Percentiles rank a stretch among this genome's conserved stretches.
Evolutionary conservation across 2,113 vertebrate genomes (phyloP).

Genomic region (Chaetodon auriga): DNA sequence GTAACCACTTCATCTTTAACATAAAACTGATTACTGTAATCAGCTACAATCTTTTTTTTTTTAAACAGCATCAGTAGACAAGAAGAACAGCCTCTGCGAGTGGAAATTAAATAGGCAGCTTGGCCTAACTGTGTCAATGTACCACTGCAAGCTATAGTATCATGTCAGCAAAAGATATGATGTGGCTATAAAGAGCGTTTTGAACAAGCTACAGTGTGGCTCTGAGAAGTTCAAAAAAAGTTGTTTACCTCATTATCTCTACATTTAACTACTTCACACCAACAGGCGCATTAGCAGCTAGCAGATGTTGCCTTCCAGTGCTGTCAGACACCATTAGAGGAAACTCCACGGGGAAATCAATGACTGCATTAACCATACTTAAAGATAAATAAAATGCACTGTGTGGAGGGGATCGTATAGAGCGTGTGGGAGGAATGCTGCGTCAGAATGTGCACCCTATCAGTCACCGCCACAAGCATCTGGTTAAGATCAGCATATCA

Average conservation of each 20-base stretch:
- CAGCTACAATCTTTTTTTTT: not conserved
- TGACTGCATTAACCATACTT: not conserved
- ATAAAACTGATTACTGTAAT: constrained; percentile 21
- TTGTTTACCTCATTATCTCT: constrained; percentile 46
- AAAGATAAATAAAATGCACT: constrained; percentile 8
- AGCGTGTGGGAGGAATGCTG: not conserved
- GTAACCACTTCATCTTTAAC: constrained; percentile 9
- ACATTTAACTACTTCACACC: not conserved
- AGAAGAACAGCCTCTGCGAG: constrained; percentile 9
- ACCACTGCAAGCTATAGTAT: not conserved
- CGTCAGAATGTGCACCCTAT: not conserved
- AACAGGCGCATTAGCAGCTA: not conserved
- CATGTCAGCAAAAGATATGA: not conserved
- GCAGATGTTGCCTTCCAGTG: constrained; percentile 9
- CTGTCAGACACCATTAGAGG: constrained; percentile 6
- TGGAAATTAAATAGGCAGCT: not conserved
- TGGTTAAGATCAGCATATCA: not conserved
- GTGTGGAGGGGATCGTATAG: not conserved
- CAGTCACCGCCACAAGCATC: not conserved
- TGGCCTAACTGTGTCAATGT: not conserved
- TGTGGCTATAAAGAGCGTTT: not conserved
- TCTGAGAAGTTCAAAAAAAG: not conserved
- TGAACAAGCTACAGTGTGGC: not conserved
- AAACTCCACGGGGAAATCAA: constrained; percentile 45
- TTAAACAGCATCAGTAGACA: not conserved